Evolutionary conservation across 2,888 invertebrate species (phyloP).

Genomic region (Seira sanloemensis): DNA sequence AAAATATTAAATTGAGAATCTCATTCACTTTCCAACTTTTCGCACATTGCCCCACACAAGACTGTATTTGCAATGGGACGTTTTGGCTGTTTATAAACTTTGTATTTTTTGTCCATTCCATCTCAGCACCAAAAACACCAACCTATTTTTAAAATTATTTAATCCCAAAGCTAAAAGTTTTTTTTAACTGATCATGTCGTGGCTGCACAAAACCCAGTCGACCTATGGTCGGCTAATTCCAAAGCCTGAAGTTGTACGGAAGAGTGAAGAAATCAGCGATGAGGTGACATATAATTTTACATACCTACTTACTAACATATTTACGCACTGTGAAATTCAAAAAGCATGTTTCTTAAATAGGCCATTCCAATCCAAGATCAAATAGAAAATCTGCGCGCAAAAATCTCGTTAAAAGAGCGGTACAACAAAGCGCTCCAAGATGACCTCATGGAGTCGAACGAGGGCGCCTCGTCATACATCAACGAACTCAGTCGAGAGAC

Average conservation of each 20-base stretch:
- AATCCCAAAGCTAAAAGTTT: too few species aligned
- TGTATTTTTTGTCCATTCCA: too few species aligned
- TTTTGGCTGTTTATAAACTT: too few species aligned
- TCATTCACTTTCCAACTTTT: too few species aligned
- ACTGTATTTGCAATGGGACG: too few species aligned
- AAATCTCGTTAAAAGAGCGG: slow-evolving; percentile 70
- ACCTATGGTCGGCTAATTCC: slow-evolving; percentile 66
- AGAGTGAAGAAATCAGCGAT: slow-evolving; percentile 59
- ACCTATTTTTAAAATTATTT: too few species aligned
- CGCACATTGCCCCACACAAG: too few species aligned
- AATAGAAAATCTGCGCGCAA: slow-evolving; percentile 71
- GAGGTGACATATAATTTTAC: slow-evolving; percentile 40
- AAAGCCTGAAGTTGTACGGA: slow-evolving; percentile 58
- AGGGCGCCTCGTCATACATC: slow-evolving; percentile 68
- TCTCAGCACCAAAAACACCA: too few species aligned
- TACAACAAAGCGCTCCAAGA: slow-evolving; percentile 71
- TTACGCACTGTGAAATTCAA: not conserved
- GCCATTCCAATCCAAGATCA: slow-evolving; percentile 71
- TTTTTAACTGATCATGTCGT: slow-evolving; percentile 44
- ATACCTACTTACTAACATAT: not conserved
- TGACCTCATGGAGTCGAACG: slow-evolving; percentile 69
- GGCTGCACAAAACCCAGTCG: slow-evolving; percentile 63
- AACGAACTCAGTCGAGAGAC: slow-evolving; percentile 69
- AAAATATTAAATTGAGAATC: not conserved
- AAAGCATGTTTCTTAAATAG: not conserved